Percentiles rank a stretch among this genome's conserved stretches.
These are phyloP conservation scores for Carapus acus DNA, from an alignment of 2,797 vertebrate genomes.

Conservation along the genomic window DNA sequence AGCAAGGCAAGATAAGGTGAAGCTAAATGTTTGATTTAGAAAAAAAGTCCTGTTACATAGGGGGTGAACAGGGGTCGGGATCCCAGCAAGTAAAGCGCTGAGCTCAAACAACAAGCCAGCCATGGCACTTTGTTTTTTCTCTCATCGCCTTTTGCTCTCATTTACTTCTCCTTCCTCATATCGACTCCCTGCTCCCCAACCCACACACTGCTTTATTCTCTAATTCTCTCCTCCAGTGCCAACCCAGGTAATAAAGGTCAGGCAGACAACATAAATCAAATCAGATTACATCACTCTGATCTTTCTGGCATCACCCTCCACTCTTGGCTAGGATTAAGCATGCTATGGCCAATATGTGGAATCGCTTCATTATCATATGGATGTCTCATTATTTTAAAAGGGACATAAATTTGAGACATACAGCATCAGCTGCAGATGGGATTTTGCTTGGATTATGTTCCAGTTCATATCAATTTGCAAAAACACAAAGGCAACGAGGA, in stretches of 20 bases:
- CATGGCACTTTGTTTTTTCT: conserved; percentile 16
- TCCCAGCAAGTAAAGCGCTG: conserved; percentile 24
- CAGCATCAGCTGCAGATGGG: background rate
- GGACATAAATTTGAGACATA: conserved; percentile 15
- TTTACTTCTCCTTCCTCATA: conserved; percentile 15
- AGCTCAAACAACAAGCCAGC: conserved; percentile 41
- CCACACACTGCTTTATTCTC: conserved; percentile 8
- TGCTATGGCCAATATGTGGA: conserved; percentile 26
- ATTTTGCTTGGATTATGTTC: background rate
- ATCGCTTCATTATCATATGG: conserved; percentile 35
- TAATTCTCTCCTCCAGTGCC: conserved; percentile 43
- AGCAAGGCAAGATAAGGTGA: too few relatives aligned
- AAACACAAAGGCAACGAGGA: background rate
- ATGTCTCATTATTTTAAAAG: conserved; percentile 56
- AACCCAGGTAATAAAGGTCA: conserved; percentile 68
- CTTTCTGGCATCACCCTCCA: conserved; percentile 48
- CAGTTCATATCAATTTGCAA: background rate
- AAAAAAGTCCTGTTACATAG: background rate
- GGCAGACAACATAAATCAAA: conserved; percentile 65
- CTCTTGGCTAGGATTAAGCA: conserved; percentile 34
- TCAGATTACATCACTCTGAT: conserved; percentile 58
- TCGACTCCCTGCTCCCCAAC: background rate
- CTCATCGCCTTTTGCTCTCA: conserved; percentile 38
- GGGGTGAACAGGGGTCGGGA: conserved; percentile 27
- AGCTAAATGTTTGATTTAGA: conserved; percentile 6